Conservation (phyloP, 1,140 invertebrate genomes). For the Phocides pigmalion region DNA sequence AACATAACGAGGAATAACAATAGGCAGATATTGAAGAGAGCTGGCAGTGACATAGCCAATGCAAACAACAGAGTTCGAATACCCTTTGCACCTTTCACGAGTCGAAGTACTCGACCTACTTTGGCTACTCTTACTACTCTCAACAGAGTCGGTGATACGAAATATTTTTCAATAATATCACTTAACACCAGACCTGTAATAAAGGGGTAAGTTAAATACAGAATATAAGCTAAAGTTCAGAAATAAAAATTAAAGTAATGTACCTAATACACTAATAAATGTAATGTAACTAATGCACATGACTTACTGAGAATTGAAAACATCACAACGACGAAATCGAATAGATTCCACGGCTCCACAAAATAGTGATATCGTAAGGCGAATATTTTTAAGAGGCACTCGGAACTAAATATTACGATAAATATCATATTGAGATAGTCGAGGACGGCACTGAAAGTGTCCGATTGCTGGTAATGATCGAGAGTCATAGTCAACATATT, state of each 20-base stretch:
- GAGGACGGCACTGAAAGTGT: conserved; percentile 92
- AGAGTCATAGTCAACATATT: conserved; percentile 99
- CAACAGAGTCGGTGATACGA: conserved; percentile 98
- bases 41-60: conserved; percentile 98
- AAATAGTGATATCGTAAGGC: conserved; percentile 99
- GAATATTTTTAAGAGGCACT: conserved; percentile 98
- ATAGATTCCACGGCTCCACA: conserved; percentile 99
- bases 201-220: conserved; percentile 19
- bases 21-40: conserved; percentile 99
- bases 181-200: conserved; percentile 95
- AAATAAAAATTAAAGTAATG: background rate
- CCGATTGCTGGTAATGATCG: conserved; percentile 96
- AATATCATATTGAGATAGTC: conserved; percentile 98
- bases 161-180: conserved; percentile 98
- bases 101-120: conserved; percentile 97
- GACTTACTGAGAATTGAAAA: conserved; percentile 98
- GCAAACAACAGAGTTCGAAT: conserved; percentile 98
- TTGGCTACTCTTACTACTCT: conserved; percentile 98
- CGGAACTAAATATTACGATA: conserved; percentile 98
- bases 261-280: no score
- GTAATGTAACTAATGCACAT: conserved; percentile 42
- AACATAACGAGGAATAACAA: conserved; percentile 99
- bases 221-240: conserved; percentile 24
- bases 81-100: conserved; percentile 98
- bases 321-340: conserved; percentile 99